phyloP scores from a whole-genome alignment of 1,140 invertebrate genomes.

The Alviniconcha marisindica region DNA sequence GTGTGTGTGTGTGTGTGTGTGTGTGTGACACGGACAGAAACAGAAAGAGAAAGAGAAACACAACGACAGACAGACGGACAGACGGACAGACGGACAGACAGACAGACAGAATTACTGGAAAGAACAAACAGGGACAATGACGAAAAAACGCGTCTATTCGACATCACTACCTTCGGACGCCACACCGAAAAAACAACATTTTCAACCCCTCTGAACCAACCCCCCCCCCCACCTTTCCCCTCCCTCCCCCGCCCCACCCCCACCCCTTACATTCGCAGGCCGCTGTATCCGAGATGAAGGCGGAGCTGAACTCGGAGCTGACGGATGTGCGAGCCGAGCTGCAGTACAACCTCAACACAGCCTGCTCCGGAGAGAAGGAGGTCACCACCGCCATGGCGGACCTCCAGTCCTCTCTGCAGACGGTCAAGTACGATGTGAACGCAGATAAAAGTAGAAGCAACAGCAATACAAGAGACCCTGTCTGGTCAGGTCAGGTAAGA shows the following conservation, averaged over 20 bases:
- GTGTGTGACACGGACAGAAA: too few relatives aligned
- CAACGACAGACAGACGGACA: too few relatives aligned
- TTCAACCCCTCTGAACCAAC: neutral
- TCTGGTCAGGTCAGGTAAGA: neutral
- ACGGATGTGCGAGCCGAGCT: constrained; percentile 19
- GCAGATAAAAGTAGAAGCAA: too few relatives aligned
- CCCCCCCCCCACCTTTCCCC: neutral
- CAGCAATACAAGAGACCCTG: too few relatives aligned
- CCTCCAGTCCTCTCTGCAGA: neutral
- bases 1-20: too few relatives aligned
- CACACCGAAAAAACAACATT: too few relatives aligned
- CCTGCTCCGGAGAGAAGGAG: constrained; percentile 27
- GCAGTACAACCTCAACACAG: constrained; percentile 24
- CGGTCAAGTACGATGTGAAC: neutral
- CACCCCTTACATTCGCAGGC: neutral
- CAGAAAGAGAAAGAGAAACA: too few relatives aligned
- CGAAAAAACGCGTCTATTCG: too few relatives aligned
- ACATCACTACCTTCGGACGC: too few relatives aligned
- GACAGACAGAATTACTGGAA: too few relatives aligned
- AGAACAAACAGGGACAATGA: too few relatives aligned
- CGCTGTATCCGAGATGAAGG: neutral
- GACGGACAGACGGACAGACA: too few relatives aligned
- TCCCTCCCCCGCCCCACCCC: neutral
- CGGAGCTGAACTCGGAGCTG: constrained; percentile 29
- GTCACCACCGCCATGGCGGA: constrained; percentile 8